A percentile compares a stretch with the other conserved stretches of the same genome.
phyloP scores from a whole-genome alignment of 2,888 invertebrate genomes.

The Ochlodes sylvanus region DNA sequence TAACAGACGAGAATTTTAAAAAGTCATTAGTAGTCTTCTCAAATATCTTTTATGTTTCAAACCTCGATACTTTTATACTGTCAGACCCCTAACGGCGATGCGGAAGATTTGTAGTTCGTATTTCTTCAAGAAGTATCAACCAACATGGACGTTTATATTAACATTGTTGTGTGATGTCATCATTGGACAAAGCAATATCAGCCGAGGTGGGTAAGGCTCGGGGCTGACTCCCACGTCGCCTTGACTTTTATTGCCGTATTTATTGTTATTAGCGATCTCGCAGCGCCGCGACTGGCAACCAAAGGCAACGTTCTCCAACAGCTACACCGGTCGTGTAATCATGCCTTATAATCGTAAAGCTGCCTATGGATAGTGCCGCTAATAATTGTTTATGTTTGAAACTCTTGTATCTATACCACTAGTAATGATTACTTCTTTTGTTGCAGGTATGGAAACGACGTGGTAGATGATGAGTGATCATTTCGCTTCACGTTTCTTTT shows the following conservation, averaged over 20 bases:
- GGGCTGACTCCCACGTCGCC: constrained; percentile 25
- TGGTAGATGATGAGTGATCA: not conserved
- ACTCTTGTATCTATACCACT: too few species aligned
- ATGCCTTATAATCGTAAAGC: constrained; percentile 26
- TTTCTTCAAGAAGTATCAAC: too few species aligned
- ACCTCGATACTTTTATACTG: too few species aligned
- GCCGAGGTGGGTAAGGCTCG: constrained; percentile 4
- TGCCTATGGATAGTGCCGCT: constrained; percentile 13
- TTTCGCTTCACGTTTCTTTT: not conserved
- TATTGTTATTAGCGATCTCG: constrained; percentile 33
- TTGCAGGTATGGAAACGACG: constrained; percentile 7
- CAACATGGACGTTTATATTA: too few species aligned
- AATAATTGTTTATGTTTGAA: not conserved
- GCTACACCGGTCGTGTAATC: constrained; percentile 23
- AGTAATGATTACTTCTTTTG: not conserved
- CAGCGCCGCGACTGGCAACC: not conserved
- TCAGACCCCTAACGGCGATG: too few species aligned
- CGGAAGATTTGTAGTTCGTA: too few species aligned
- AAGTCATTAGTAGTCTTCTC: too few species aligned
- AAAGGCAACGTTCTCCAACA: constrained; percentile 4
- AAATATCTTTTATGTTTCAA: too few species aligned
- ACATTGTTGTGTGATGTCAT: not conserved
- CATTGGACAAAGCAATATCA: constrained; percentile 9
- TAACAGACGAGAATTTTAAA: too few species aligned
- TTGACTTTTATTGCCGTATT: constrained; percentile 30